These are phyloP conservation scores for Stramonita haemastoma DNA, from an alignment of 2,888 invertebrate species.

Conservation along the genomic window DNA sequence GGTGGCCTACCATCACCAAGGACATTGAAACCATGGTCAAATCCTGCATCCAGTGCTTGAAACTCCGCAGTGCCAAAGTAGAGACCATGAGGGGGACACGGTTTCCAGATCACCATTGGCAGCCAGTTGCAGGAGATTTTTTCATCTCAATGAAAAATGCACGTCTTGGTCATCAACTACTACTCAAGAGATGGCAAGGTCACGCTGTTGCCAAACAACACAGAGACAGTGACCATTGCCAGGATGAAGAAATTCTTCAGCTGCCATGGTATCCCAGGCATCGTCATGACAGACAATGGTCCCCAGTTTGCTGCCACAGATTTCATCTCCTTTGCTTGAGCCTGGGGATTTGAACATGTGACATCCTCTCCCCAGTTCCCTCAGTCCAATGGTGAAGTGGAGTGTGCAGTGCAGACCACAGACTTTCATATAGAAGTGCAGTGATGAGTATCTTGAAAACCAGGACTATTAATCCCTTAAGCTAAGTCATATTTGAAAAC, in stretches of 20 bases:
- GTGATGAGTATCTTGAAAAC: not conserved
- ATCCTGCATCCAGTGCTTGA: too few relatives aligned
- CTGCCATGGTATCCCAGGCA: conserved; percentile 13
- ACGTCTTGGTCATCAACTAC: not conserved
- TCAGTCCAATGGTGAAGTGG: not conserved
- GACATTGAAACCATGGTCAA: too few relatives aligned
- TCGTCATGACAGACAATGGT: not conserved
- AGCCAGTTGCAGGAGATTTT: conserved; percentile 16
- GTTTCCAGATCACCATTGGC: too few relatives aligned
- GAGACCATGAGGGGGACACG: too few relatives aligned
- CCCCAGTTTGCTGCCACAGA: not conserved
- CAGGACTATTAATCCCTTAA: too few relatives aligned
- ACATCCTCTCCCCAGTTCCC: not conserved
- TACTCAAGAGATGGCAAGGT: too few relatives aligned
- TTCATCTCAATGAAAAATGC: too few relatives aligned
- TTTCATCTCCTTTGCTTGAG: not conserved
- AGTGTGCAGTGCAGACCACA: conserved; percentile 5
- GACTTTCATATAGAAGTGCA: not conserved
- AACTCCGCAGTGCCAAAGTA: too few relatives aligned
- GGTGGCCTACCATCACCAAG: conserved; percentile 25
- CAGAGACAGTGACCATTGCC: not conserved
- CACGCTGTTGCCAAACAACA: not conserved
- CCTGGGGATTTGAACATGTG: conserved; percentile 9
- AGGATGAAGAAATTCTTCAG: conserved; percentile 8
- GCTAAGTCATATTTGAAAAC: too few relatives aligned